Conservation (phyloP, 1,140 invertebrate genomes). For the Asobara japonica region DNA sequence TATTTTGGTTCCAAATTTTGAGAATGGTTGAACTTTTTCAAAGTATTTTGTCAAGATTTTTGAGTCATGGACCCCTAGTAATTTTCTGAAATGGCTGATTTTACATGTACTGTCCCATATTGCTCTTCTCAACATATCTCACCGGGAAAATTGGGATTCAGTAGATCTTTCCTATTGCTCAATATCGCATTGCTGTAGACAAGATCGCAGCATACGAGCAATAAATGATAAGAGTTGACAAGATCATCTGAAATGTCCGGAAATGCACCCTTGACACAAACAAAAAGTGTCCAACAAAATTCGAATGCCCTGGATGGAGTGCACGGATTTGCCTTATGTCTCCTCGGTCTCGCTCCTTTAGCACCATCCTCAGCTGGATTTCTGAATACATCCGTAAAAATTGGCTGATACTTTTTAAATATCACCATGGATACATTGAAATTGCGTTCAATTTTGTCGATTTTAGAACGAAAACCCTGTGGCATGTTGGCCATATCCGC, state of each 20-base stretch:
- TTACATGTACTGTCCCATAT: not conserved
- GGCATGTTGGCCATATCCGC: slow-evolving; percentile 92
- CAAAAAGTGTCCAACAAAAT: slow-evolving; percentile 93
- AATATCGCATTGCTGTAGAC: slow-evolving; percentile 88
- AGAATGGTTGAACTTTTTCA: too few species aligned
- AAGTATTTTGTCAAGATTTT: too few species aligned
- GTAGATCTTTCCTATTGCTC: slow-evolving; percentile 82
- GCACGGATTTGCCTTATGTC: slow-evolving; percentile 79
- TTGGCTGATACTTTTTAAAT: slow-evolving; percentile 92
- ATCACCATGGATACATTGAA: slow-evolving; percentile 95
- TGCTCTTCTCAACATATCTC: slow-evolving; percentile 43
- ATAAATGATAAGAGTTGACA: slow-evolving; percentile 92
- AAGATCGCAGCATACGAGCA: slow-evolving; percentile 91
- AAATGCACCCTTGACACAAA: slow-evolving; percentile 89
- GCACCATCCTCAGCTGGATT: slow-evolving; percentile 71
- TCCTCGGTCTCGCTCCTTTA: slow-evolving; percentile 69
- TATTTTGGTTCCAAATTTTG: too few species aligned
- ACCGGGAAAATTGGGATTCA: slow-evolving; percentile 88
- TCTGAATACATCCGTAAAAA: slow-evolving; percentile 87
- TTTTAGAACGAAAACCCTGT: slow-evolving; percentile 84
- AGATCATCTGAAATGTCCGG: slow-evolving; percentile 88
- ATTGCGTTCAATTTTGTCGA: slow-evolving; percentile 88
- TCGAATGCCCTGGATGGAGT: slow-evolving; percentile 86
- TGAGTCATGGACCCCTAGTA: too few species aligned
- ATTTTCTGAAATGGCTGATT: not conserved